These are phyloP conservation scores for Macropis europaea DNA, from an alignment of 2,888 invertebrate genomes.

Conservation along the genomic window DNA sequence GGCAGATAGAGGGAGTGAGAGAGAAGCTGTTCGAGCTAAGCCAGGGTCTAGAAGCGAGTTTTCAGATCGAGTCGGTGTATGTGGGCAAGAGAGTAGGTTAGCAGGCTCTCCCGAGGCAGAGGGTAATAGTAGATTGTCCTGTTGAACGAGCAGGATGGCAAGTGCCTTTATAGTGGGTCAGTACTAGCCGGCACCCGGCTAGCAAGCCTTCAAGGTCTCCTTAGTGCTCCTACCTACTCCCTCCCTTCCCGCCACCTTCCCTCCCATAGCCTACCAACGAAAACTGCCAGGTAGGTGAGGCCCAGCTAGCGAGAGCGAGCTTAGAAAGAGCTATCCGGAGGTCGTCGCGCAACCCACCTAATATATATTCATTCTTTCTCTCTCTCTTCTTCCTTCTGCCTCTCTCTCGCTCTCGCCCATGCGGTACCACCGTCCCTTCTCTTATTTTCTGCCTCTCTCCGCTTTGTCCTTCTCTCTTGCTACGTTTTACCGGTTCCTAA, in stretches of 20 bases:
- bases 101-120: conserved; percentile 75
- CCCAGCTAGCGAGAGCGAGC: conserved; percentile 56
- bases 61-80: conserved; percentile 65
- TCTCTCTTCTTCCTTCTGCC: conserved; percentile 30
- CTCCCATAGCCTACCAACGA: conserved; percentile 65
- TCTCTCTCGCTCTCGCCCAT: neutral
- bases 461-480: conserved; percentile 46
- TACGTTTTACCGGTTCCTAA: conserved; percentile 50
- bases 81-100: conserved; percentile 74
- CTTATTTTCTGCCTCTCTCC: conserved; percentile 26
- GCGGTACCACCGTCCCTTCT: conserved; percentile 23
- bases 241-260: conserved; percentile 32
- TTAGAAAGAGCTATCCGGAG: conserved; percentile 62
- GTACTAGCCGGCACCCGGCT: conserved; percentile 76
- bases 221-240: conserved; percentile 52
- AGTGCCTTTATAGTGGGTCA: conserved; percentile 80
- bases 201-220: conserved; percentile 77
- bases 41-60: conserved; percentile 69
- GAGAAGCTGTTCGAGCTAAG: conserved; percentile 56
- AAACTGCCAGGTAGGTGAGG: conserved; percentile 72
- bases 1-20: conserved; percentile 27
- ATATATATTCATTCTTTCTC: conserved; percentile 68
- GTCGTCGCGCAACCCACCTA: conserved; percentile 64
- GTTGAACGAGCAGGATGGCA: conserved; percentile 75
- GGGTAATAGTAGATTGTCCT: conserved; percentile 67